phyloP scores from a whole-genome alignment of 2,888 invertebrate species.

The Disparrhopalites patrizii region DNA sequence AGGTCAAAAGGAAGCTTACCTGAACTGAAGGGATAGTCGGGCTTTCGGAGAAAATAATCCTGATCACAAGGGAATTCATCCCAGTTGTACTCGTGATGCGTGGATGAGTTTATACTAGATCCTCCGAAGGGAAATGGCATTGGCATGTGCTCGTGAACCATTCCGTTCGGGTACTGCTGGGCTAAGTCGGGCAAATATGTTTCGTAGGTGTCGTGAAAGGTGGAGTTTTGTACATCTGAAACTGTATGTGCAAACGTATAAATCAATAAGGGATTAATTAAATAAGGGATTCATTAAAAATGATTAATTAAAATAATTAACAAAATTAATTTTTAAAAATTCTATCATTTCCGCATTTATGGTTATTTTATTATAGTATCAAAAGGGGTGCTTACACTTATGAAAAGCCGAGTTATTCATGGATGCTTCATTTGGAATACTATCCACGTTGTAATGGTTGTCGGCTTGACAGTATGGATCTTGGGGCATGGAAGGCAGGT shows the following conservation, averaged over 20 bases:
- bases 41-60: constrained; percentile 39
- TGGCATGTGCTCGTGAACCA: constrained; percentile 9
- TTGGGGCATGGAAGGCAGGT: constrained; percentile 40
- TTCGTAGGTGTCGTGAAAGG: constrained; percentile 42
- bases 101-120: constrained; percentile 10
- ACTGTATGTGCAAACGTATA: too few species aligned
- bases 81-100: constrained; percentile 35
- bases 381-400: constrained; percentile 35
- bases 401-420: constrained; percentile 32
- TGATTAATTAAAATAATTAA: too few species aligned
- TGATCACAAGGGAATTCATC: constrained; percentile 41
- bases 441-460: constrained; percentile 36
- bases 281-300: too few species aligned
- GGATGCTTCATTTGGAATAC: constrained; percentile 31
- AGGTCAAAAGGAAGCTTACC: too few species aligned
- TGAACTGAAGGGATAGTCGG: constrained; percentile 45
- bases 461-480: constrained; percentile 40
- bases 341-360: too few species aligned
- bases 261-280: too few species aligned
- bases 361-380: too few species aligned
- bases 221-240: constrained; percentile 36
- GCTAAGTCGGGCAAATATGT: constrained; percentile 39
- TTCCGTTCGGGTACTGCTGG: constrained; percentile 12
- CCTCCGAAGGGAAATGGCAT: constrained; percentile 6
- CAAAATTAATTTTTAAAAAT: too few species aligned